Evolutionary conservation across 2,888 invertebrate species (phyloP).

Genomic region (Eurois occulta): DNA sequence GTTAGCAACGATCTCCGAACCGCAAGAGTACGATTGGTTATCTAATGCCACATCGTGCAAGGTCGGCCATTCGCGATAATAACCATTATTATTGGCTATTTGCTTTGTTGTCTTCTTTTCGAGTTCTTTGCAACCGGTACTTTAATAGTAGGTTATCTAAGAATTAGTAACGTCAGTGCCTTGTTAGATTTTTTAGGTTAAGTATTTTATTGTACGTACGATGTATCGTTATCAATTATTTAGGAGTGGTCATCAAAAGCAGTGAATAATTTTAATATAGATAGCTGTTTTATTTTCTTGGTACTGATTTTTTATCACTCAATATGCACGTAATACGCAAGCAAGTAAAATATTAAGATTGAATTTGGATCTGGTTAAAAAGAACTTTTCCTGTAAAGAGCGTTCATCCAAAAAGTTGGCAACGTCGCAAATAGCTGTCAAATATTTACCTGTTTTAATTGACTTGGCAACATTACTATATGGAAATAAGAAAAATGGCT

Average conservation of each 20-base stretch:
- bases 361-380: slow-evolving; percentile 18
- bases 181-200: slow-evolving; percentile 46
- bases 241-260: not conserved
- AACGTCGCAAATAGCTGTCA: no score
- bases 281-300: not conserved
- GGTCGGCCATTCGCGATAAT: slow-evolving; percentile 71
- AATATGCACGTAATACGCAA: slow-evolving; percentile 9
- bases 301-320: not conserved
- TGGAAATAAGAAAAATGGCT: no score
- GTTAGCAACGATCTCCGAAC: slow-evolving; percentile 83
- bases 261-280: slow-evolving; percentile 1
- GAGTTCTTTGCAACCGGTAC: slow-evolving; percentile 57
- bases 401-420: no score
- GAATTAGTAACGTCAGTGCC: slow-evolving; percentile 24
- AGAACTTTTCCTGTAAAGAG: slow-evolving; percentile 23
- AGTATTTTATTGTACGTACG: slow-evolving; percentile 3
- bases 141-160: slow-evolving; percentile 11
- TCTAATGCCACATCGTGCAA: slow-evolving; percentile 80
- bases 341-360: slow-evolving; percentile 9
- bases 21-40: slow-evolving; percentile 83
- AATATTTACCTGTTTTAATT: no score
- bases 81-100: slow-evolving; percentile 67
- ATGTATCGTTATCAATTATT: not conserved
- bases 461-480: no score
- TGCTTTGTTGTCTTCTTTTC: slow-evolving; percentile 66